Evolutionary conservation across 2,888 invertebrate genomes (phyloP).

Genomic region (Erebia epiphron): DNA sequence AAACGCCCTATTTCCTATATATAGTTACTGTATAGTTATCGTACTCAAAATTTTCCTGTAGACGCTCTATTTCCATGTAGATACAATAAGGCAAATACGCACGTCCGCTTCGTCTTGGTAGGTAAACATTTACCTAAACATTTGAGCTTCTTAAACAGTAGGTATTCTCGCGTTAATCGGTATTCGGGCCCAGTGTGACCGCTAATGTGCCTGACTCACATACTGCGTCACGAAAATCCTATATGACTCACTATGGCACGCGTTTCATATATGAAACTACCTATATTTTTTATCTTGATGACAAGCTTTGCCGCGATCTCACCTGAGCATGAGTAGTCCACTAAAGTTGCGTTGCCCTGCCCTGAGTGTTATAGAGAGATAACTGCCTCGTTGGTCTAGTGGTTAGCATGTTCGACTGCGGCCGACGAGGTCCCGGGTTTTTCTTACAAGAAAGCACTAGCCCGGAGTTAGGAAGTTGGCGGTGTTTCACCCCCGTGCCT

Average conservation of each 20-base stretch:
- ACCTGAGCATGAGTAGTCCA: not conserved
- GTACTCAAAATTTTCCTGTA: slow-evolving; percentile 4
- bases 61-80: not conserved
- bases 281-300: slow-evolving; percentile 53
- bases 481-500: too few relatives aligned
- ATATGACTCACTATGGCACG: slow-evolving; percentile 54
- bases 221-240: slow-evolving; percentile 60
- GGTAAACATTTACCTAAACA: slow-evolving; percentile 19
- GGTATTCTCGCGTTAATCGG: slow-evolving; percentile 33
- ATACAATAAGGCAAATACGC: slow-evolving; percentile 16
- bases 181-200: slow-evolving; percentile 47
- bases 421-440: too few relatives aligned
- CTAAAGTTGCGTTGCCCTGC: too few relatives aligned
- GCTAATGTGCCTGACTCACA: slow-evolving; percentile 67
- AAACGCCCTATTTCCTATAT: not conserved
- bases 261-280: slow-evolving; percentile 47
- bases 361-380: too few relatives aligned
- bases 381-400: too few relatives aligned
- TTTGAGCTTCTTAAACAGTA: slow-evolving; percentile 10
- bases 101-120: slow-evolving; percentile 7
- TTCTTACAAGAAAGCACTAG: too few relatives aligned
- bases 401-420: too few relatives aligned
- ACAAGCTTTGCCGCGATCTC: slow-evolving; percentile 36
- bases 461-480: too few relatives aligned
- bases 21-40: not conserved